Base-by-base conservation (phyloP, 1,140 invertebrate species). In the Drosophila lini region DNA sequence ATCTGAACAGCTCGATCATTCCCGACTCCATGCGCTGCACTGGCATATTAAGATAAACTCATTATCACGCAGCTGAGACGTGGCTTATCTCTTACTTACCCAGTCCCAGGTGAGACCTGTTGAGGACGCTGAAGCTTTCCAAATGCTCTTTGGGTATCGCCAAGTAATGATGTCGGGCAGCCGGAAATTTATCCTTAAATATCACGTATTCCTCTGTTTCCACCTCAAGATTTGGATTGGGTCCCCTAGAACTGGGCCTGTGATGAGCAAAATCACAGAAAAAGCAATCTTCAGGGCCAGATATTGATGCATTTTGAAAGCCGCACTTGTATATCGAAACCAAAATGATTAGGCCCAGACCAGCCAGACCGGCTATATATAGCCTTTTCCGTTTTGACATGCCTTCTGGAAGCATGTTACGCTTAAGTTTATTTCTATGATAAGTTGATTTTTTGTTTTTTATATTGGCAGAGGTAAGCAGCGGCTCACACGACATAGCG, bases 141-240 rank as follows among this genome's bases (percentile, higher is more conserved):
- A 97, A 95, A 92, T 98, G 97, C 36, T 93, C 92, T 89, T 96
- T 97, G 1, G 97, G 95, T 36, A 98, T 93, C 34, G 97, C 95
- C 55, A 98, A 93, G 88, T 96, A 96, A 93, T 98, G 97, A 92
- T 96, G 94, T 7, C 93, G 94, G 3, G 97, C 94, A 0, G 95
- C 97, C 16, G 97, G 97, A 89, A 95, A 94, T 38, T 97, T 98
- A 91, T 98, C 97, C 60, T 94, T 94, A 89, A 98, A 97, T 32
- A 97, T 96, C 13, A 96, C 94, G 41, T 96, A 92, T 53, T 96
- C 94, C 2, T 97, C 95, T 91, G 97, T 96, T 95, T 98, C 94
- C 77, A 93, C 94, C 69, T 93, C 90, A 52, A 95, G 94, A 65
- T 94, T 93, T 0, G 94, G 94, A 3, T 94, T 91, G 47, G 94